Base-by-base conservation (phyloP, 2,888 invertebrate genomes). In the Ephialtes manifestator region DNA sequence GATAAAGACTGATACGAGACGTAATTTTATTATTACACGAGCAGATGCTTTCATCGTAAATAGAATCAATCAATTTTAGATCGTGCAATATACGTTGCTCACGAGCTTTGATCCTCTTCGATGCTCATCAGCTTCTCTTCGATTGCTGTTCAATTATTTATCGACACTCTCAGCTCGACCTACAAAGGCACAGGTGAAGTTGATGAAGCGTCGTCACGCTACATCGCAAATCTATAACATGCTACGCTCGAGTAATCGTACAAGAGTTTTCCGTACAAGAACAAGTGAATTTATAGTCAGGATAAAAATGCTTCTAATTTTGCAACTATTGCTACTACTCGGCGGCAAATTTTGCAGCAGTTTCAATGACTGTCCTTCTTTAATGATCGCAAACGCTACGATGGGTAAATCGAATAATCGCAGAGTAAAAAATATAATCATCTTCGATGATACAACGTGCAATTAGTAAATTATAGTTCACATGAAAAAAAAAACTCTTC, bases 311-410 rank as follows among this genome's bases (percentile, higher is more conserved):
- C 46, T 68, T 31, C 18, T 68, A 0, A 46, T 83, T 13, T 24
- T 80, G 76, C 63, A 51, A 53, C 4, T 76, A 0, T 72, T 83
- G 35, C 65, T 15, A 10, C 39, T 83, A 4, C 31, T 75, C 18
- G 63, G 63, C 0, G 28, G 88, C 48, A 76, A 87, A 65, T 87
- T 87, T 48, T 86, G 81, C 18, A 48, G 82, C 7, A 87, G 89
- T 28, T 91, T 90, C 87, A 91, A 97, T 93, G 96, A 96, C 89
- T 97, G 96, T 94, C 97, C 97, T 2, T 97, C 97, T 0, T 94
- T 97, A 86, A 95, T 97, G 1, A 96, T 96, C 11, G 95, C 96
- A 15, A 97, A 97, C 93, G 97, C 96, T 7, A 96, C 97, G 0
- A 95, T 97, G 92, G 97, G 97, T 97, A 94, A 77, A 51, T 10